Evolutionary conservation across 2,113 vertebrate genomes (phyloP).

Genomic region (Thermophis baileyi): DNA sequence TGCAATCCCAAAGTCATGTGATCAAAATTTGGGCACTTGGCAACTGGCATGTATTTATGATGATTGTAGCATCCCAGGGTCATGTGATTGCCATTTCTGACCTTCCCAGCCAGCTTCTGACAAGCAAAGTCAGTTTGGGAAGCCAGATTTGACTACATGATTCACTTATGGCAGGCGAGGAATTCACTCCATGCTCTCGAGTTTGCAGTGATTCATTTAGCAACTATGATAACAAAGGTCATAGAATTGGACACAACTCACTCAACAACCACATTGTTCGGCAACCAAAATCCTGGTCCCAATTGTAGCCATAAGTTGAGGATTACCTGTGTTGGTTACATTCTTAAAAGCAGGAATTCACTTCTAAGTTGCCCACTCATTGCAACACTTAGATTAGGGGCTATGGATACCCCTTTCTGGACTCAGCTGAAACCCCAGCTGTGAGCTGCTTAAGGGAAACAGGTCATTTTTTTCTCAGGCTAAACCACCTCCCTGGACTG

Average conservation of each 20-base stretch:
- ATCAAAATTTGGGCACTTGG: not conserved
- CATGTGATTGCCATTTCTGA: not conserved
- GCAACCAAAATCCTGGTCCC: not conserved
- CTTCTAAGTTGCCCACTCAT: not conserved
- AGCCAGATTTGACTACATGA: not conserved
- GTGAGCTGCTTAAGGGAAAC: not conserved
- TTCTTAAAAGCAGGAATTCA: not conserved
- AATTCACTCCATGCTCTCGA: not conserved
- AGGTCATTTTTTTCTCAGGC: not conserved
- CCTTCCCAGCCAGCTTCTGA: not conserved
- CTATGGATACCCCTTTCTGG: not conserved
- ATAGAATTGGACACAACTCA: not conserved
- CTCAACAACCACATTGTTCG: not conserved
- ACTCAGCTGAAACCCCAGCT: not conserved
- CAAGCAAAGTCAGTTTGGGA: not conserved
- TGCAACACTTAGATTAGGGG: not conserved
- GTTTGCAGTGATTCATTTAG: not conserved
- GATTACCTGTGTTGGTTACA: not conserved
- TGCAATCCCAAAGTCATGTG: not conserved
- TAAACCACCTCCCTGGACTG: not conserved
- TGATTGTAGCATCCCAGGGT: too few species aligned
- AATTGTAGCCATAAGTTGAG: not conserved
- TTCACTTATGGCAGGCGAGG: not conserved
- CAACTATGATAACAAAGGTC: not conserved
- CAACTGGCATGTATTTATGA: not conserved